Base-by-base conservation (phyloP, 2,113 vertebrate species). In the Plotosus lineatus region DNA sequence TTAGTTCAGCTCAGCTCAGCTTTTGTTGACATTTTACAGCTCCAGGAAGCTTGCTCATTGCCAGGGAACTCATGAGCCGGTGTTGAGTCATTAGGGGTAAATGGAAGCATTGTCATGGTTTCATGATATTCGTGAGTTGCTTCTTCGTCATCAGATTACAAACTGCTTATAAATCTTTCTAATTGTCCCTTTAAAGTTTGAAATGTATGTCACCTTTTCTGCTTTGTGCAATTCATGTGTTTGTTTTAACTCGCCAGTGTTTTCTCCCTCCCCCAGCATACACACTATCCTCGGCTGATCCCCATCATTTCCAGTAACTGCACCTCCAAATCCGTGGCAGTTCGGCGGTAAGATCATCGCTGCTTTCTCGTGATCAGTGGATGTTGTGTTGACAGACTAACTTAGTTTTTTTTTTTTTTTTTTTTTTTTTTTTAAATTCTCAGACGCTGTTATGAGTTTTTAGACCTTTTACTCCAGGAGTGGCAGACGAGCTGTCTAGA, bases 301-400 rank as follows among this genome's bases (percentile, higher is more conserved):
- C 97, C 97, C 86, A 94, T 98, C 93, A 96, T 98, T 91, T 96
- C 95, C 89, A 96, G 94, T 93, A 96, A 94, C 93, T 98, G 97
- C 85, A 92, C 92, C 31, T 96, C 95, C 83, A 98, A 98, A 87
- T 97, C 97, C 77, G 97, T 98, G 91, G 94, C 95, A 2, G 95
- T 98, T 82, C 94, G 97, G 78, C 95, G 97, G 97, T 98, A 75
- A 91, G 84, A 10, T 36, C 12, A 3, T 66, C 6, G 0, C 38
- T 2, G 15, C 17, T 53, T 69, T 28, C 38, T 46, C 4, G 9
- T 46, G 38, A 60, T 26, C 14, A 21, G 11, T 50, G 33, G 15
- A 50, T 72, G 33, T 58, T 0, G 1, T 60, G 53, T 44, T 77
- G 40, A 72, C n/a, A 50, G 28, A 50, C 44, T 17, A 72, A 3